Base-by-base conservation (phyloP, 1,140 invertebrate species). In the Drosophila hydei region DNA sequence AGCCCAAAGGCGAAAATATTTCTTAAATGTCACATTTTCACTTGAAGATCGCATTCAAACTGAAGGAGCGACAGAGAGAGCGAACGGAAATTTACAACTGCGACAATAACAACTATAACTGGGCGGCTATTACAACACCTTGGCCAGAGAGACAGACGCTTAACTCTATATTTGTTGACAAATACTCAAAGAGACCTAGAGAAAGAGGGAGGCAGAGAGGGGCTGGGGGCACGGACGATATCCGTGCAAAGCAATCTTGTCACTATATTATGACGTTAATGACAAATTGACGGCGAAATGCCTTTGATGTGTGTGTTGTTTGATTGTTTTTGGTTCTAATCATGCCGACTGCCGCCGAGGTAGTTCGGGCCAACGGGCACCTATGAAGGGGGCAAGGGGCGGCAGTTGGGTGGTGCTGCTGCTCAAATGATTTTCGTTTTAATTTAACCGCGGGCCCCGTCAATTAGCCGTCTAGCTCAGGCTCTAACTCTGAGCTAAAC, bases 301-400 rank as follows among this genome's bases (percentile, higher is more conserved):
- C 50, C 72, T 88, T 88, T 88, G 83, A 88, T 83, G 83, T 87
- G 69, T 71, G 79, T 78, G 79, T 81, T 88, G 83, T 88, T 87
- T 87, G 81, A 87, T 87, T 87, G 83, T 87, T 87, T 77, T 88
- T 84, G 83, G 83, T 88, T 88, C 83, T 88, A 88, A 88, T 88
- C 83, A 83, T 76, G 72, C 70, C 78, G 83, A 83, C 84, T 88
- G 79, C 83, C 83, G 83, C 77, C 81, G 74, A 78, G 55, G 77
- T 88, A 88, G 78, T 71, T 80, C 62, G 56, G 65, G 58, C 55
- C 45, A 45, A 33, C 30, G 30, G 30, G 30, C 23, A n/a, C n/a
- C n/a, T n/a, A n/a, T n/a, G 12, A 30, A 27, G 23, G 54, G 40
- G 52, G 52, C 40, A 23, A 43, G 45, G 36, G 42, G 62, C 36